phyloP scores from a whole-genome alignment of 1,140 invertebrate species.

The Cecropterus lyciades region DNA sequence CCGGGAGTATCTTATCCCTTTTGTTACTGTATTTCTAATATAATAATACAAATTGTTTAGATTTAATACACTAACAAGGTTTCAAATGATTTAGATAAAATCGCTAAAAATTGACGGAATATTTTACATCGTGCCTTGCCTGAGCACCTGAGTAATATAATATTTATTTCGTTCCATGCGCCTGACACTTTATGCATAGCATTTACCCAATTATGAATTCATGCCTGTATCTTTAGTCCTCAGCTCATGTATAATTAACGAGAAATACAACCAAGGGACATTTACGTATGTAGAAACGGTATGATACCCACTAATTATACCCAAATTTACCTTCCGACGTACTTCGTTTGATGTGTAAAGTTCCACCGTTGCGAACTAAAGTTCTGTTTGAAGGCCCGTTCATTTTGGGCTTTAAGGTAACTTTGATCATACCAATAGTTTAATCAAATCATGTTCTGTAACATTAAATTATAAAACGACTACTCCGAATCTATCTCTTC shows the following conservation, averaged over 20 bases:
- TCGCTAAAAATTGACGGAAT: too few relatives aligned
- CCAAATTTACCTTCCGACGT: background rate
- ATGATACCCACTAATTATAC: background rate
- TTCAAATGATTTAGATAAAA: too few relatives aligned
- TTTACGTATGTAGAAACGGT: too few relatives aligned
- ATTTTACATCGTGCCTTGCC: too few relatives aligned
- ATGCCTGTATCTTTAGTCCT: background rate
- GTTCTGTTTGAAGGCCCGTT: background rate
- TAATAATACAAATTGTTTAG: too few relatives aligned
- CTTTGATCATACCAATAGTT: conserved; percentile 1
- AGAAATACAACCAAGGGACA: too few relatives aligned
- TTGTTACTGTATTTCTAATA: too few relatives aligned
- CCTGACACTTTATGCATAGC: conserved; percentile 13
- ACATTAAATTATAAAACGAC: too few relatives aligned
- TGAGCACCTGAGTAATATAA: too few relatives aligned
- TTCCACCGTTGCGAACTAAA: conserved; percentile 6
- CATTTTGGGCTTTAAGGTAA: background rate
- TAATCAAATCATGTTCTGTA: background rate
- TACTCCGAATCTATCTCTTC: too few relatives aligned
- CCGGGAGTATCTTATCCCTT: too few relatives aligned
- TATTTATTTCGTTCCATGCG: background rate
- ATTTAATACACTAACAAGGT: too few relatives aligned
- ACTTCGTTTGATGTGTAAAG: conserved; percentile 18
- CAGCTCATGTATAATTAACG: background rate
- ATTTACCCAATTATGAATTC: conserved; percentile 10